Percentiles rank a stretch among this genome's conserved stretches.
These are phyloP conservation scores for Myzus persicae DNA, from an alignment of 1,140 invertebrate species.

Conservation along the genomic window DNA sequence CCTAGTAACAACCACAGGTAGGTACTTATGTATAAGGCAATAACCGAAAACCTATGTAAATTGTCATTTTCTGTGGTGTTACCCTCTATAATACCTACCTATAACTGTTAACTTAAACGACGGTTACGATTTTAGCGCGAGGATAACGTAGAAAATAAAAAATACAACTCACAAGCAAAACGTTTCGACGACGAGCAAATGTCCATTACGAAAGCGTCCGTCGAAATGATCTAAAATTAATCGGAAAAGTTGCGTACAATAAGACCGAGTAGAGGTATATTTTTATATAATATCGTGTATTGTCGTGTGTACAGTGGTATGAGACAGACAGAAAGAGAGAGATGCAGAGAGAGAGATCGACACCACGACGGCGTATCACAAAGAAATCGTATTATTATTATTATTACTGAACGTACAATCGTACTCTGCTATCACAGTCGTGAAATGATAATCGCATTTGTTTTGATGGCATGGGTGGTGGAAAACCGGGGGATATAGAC, in stretches of 20 bases:
- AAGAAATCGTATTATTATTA: constrained; percentile 25
- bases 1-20: background rate
- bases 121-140: background rate
- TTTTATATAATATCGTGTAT: background rate
- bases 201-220: background rate
- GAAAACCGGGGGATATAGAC: background rate
- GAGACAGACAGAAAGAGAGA: background rate
- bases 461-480: background rate
- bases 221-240: background rate
- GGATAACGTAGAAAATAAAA: background rate
- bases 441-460: background rate
- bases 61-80: background rate
- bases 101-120: background rate
- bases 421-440: background rate
- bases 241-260: background rate
- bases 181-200: background rate
- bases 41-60: background rate
- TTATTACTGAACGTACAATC: background rate
- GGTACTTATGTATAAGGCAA: background rate
- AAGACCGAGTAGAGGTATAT: background rate
- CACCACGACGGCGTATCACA: background rate
- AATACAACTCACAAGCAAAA: background rate
- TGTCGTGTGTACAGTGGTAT: background rate
- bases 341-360: background rate
- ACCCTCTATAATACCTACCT: background rate